These are phyloP conservation scores for Ferdinandea cuprea DNA, from an alignment of 2,888 invertebrate species.

Conservation along the genomic window DNA sequence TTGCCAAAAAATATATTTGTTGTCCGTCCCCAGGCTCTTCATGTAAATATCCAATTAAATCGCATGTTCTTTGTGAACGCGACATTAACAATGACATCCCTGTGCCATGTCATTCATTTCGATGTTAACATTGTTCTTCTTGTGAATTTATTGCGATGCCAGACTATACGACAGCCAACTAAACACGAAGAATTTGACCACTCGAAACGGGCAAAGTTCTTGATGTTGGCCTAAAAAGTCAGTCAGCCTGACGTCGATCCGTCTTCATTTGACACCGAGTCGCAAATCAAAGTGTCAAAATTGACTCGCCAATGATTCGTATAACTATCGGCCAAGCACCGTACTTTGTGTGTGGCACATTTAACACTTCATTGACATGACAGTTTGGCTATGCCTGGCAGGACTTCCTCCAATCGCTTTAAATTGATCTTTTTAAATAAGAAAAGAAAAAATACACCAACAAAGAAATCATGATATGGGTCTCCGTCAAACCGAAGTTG, in stretches of 20 bases:
- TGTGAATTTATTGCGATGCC: constrained; percentile 42
- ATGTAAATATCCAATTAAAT: constrained; percentile 39
- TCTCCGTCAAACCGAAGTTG: constrained; percentile 12
- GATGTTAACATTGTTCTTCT: constrained; percentile 51
- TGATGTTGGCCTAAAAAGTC: constrained; percentile 10
- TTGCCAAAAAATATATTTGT: not conserved
- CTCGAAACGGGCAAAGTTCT: no score
- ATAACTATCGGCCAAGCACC: constrained; percentile 1
- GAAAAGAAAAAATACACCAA: constrained; percentile 4
- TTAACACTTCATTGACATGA: constrained; percentile 73
- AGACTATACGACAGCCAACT: constrained; percentile 5
- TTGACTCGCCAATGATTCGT: constrained; percentile 55
- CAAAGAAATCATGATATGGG: constrained; percentile 38
- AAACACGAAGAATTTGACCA: not conserved
- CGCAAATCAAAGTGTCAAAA: constrained; percentile 69
- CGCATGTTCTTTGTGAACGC: constrained; percentile 7
- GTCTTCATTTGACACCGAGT: constrained; percentile 67
- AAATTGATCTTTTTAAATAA: constrained; percentile 32
- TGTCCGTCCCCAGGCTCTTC: not conserved
- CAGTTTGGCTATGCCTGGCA: constrained; percentile 57
- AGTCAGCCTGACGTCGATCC: constrained; percentile 52
- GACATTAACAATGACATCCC: constrained; percentile 21
- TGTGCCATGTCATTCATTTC: constrained; percentile 36
- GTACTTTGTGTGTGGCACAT: constrained; percentile 63
- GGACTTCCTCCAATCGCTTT: constrained; percentile 30